These are phyloP conservation scores for Phaedon cochleariae DNA, from an alignment of 2,888 invertebrate genomes.

Conservation along the genomic window DNA sequence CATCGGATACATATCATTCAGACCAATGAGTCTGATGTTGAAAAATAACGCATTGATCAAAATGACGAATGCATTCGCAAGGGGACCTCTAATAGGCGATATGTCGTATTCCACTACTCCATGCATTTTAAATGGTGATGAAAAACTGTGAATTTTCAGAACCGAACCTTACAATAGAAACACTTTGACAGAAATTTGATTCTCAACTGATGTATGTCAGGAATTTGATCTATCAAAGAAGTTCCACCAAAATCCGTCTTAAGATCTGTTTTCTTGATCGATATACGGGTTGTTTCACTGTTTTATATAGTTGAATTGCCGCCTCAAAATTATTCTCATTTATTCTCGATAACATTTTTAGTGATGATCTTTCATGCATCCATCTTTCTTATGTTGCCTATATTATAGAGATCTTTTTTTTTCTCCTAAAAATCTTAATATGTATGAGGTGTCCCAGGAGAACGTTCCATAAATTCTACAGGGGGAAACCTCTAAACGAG, in stretches of 20 bases:
- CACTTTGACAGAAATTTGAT: background rate
- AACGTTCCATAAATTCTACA: too few relatives aligned
- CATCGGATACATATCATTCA: constrained; percentile 44
- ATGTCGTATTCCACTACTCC: constrained; percentile 44
- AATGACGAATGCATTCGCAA: constrained; percentile 48
- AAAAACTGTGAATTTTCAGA: background rate
- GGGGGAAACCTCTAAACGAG: too few relatives aligned
- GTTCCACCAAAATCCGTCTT: background rate
- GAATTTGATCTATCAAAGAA: background rate
- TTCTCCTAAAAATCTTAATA: too few relatives aligned
- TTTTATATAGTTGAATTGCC: too few relatives aligned
- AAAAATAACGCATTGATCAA: constrained; percentile 49
- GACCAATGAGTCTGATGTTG: constrained; percentile 46
- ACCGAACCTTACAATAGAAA: background rate
- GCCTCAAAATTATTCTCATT: too few relatives aligned
- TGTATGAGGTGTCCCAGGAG: too few relatives aligned
- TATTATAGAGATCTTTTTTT: too few relatives aligned
- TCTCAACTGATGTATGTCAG: background rate
- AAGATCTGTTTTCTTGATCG: too few relatives aligned
- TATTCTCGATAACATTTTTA: too few relatives aligned
- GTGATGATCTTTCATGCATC: too few relatives aligned
- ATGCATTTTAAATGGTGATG: constrained; percentile 21
- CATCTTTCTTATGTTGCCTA: too few relatives aligned
- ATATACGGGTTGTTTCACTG: too few relatives aligned
- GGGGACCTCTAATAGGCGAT: constrained; percentile 43